These are phyloP conservation scores for Zenarchopterus dispar DNA, from an alignment of 2,797 vertebrate genomes.

Conservation along the genomic window DNA sequence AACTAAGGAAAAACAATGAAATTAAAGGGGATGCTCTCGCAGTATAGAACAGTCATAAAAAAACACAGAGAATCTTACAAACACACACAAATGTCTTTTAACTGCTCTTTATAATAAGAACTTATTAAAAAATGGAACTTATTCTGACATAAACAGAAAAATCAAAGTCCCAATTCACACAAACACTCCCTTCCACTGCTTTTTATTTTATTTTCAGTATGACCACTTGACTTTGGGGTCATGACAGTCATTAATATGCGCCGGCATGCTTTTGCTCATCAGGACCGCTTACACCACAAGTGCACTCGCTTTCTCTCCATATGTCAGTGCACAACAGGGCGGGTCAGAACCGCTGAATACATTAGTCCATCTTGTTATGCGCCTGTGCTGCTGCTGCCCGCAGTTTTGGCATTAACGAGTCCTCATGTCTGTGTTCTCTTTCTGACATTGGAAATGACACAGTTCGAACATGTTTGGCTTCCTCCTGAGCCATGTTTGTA, in stretches of 20 bases:
- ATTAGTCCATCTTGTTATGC: constrained; percentile 13
- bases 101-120: too few species aligned
- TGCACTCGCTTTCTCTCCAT: constrained; percentile 33
- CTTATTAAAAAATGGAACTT: not conserved
- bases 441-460: not conserved
- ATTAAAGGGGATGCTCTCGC: too few species aligned
- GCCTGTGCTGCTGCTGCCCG: not conserved
- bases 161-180: not conserved
- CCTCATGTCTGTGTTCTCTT: not conserved
- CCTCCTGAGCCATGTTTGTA: not conserved
- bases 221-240: constrained; percentile 60
- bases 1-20: too few species aligned
- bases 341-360: constrained; percentile 22
- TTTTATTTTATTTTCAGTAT: constrained; percentile 27
- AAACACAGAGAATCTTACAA: not conserved
- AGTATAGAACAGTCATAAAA: too few species aligned
- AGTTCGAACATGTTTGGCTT: not conserved
- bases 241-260: constrained; percentile 46
- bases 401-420: constrained; percentile 12
- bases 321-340: constrained; percentile 26
- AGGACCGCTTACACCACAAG: constrained; percentile 37
- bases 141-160: not conserved
- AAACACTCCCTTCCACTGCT: constrained; percentile 11
- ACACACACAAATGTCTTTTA: not conserved
- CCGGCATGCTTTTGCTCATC: constrained; percentile 33